Percentiles rank a stretch among this genome's conserved stretches.
Conservation (phyloP, 2,888 invertebrate genomes). For the Apamea monoglypha region DNA sequence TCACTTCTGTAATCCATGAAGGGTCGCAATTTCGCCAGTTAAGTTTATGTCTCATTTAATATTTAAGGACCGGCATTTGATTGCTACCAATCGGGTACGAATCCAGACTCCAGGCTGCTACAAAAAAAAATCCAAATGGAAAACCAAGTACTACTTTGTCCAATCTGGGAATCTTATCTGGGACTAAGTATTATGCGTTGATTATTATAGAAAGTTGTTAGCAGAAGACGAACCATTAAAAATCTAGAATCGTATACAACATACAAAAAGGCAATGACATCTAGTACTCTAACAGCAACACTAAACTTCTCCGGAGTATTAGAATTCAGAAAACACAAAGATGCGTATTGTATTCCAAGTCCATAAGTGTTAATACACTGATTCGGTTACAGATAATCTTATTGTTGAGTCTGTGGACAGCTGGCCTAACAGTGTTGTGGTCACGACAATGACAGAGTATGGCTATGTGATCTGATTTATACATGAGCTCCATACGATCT, state of each 20-base stretch:
- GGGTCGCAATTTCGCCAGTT: not conserved
- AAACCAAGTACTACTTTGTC: not conserved
- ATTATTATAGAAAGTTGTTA: not conserved
- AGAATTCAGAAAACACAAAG: conserved; percentile 38
- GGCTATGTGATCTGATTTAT: conserved; percentile 56
- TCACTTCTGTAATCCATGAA: not conserved
- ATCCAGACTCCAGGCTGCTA: not conserved
- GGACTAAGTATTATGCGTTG: not conserved
- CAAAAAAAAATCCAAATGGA: not conserved
- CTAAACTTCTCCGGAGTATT: conserved; percentile 12
- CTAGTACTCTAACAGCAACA: not conserved
- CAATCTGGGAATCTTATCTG: not conserved
- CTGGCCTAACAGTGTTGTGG: conserved; percentile 55
- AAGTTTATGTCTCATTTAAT: not conserved
- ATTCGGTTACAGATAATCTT: conserved; percentile 55
- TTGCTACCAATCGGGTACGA: not conserved
- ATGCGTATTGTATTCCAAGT: conserved; percentile 34
- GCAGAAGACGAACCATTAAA: not conserved
- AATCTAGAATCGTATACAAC: not conserved
- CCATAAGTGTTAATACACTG: conserved; percentile 57
- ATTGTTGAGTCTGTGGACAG: conserved; percentile 57
- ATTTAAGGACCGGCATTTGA: not conserved
- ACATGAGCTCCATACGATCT: conserved; percentile 48
- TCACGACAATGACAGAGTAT: conserved; percentile 61
- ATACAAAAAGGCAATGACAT: not conserved